Evolutionary conservation across 2,113 vertebrate genomes (phyloP).

Genomic region (Gadus chalcogrammus): DNA sequence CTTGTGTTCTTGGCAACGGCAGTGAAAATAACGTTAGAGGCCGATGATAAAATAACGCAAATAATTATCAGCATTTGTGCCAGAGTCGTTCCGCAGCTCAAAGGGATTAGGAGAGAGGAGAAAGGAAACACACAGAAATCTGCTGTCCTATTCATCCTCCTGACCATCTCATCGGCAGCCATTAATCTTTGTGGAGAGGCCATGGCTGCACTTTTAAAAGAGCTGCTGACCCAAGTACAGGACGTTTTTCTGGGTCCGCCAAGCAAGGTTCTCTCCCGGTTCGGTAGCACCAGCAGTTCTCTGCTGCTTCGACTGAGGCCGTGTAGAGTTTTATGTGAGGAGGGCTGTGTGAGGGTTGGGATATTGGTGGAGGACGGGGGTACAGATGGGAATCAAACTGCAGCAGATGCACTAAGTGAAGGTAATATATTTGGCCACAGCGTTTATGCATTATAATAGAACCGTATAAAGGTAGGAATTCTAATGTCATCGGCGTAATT

Average conservation of each 20-base stretch:
- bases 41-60: too few relatives aligned
- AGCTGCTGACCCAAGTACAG: conserved; percentile 69
- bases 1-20: too few relatives aligned
- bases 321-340: conserved; percentile 1
- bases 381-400: conserved; percentile 19
- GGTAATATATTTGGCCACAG: too few relatives aligned
- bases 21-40: too few relatives aligned
- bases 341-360: neutral
- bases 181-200: conserved; percentile 72
- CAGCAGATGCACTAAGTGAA: neutral
- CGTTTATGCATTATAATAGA: too few relatives aligned
- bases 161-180: conserved; percentile 58
- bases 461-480: too few relatives aligned
- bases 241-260: conserved; percentile 55
- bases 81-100: conserved; percentile 56
- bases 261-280: conserved; percentile 49
- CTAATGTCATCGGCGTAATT: too few relatives aligned
- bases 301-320: conserved; percentile 19
- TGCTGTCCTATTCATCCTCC: conserved; percentile 55
- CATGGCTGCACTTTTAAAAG: conserved; percentile 66
- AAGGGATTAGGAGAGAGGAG: conserved; percentile 2
- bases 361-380: neutral
- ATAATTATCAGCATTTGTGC: conserved; percentile 21
- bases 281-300: conserved; percentile 61
- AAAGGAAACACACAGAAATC: conserved; percentile 34